Evolutionary conservation across 2,888 invertebrate species (phyloP).

Genomic region (Cheilosia scutellata): DNA sequence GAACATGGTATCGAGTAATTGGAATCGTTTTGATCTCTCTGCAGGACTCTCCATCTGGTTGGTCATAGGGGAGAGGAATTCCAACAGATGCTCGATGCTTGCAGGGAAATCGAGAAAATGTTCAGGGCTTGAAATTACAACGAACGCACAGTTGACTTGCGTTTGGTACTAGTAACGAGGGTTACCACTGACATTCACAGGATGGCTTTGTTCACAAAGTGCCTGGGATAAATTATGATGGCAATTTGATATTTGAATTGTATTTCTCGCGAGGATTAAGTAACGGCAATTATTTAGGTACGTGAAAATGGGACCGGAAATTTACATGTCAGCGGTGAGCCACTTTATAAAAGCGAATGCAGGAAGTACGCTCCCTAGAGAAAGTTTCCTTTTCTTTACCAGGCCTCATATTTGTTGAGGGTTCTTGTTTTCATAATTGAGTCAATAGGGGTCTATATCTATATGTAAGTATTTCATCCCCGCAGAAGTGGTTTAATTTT

Average conservation of each 20-base stretch:
- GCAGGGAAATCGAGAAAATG: constrained; percentile 28
- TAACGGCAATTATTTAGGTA: constrained; percentile 53
- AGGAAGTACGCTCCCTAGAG: no score
- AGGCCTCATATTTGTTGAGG: no score
- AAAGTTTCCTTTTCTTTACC: no score
- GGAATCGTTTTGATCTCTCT: constrained; percentile 64
- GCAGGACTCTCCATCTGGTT: constrained; percentile 53
- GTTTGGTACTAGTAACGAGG: constrained; percentile 37
- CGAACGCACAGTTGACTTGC: constrained; percentile 48
- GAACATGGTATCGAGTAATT: constrained; percentile 49
- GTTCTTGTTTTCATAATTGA: no score
- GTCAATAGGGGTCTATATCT: no score
- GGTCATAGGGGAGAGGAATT: constrained; percentile 34
- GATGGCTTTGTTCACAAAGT: constrained; percentile 15
- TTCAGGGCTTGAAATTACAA: constrained; percentile 38
- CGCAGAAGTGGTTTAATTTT: no score
- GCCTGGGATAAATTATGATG: constrained; percentile 44
- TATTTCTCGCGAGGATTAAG: constrained; percentile 65
- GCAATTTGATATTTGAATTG: constrained; percentile 66
- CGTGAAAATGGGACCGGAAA: constrained; percentile 41
- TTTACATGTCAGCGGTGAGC: not conserved
- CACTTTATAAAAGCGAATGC: no score
- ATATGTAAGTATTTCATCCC: no score
- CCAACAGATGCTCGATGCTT: constrained; percentile 31
- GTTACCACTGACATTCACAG: constrained; percentile 39